Percentiles rank a stretch among this genome's conserved stretches.
Evolutionary conservation across 2,113 vertebrate genomes (phyloP).

Genomic region (Numida meleagris): DNA sequence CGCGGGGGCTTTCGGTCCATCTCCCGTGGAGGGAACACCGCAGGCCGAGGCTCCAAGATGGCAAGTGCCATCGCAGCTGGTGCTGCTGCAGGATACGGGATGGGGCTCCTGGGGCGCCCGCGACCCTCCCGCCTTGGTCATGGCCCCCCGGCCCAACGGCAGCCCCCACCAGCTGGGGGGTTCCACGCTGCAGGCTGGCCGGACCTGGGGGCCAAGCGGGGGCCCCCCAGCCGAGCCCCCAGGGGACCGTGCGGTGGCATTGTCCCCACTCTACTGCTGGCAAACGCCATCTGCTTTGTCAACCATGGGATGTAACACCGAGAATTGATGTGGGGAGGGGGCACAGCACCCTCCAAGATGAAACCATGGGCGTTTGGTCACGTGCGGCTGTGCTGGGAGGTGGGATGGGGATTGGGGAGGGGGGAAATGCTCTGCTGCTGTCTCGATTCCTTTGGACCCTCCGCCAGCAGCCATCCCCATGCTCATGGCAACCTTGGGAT

Average conservation of each 20-base stretch:
- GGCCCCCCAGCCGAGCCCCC: neutral
- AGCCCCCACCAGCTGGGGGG: neutral
- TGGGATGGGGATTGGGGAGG: neutral
- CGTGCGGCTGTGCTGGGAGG: neutral
- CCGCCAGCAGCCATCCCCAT: rapidly evolving
- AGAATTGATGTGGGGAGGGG: neutral
- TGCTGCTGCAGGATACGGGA: neutral
- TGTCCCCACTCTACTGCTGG: neutral
- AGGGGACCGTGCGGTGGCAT: rapidly evolving
- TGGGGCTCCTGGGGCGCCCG: conserved; percentile 17
- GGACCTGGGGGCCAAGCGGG: neutral
- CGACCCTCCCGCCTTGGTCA: conserved; percentile 9
- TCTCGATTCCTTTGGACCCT: neutral
- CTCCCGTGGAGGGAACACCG: neutral
- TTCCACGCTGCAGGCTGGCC: neutral
- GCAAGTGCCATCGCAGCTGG: conserved; percentile 10
- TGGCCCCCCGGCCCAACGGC: neutral
- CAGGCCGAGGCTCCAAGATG: neutral
- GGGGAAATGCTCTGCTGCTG: neutral
- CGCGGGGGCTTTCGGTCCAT: neutral
- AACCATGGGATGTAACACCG: conserved; percentile 8
- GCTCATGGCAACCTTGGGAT: rapidly evolving
- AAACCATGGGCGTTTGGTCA: neutral
- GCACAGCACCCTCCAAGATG: neutral
- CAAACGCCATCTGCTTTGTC: neutral